These are phyloP conservation scores for Pediacus dermestoides DNA, from an alignment of 2,888 invertebrate genomes.

Conservation along the genomic window DNA sequence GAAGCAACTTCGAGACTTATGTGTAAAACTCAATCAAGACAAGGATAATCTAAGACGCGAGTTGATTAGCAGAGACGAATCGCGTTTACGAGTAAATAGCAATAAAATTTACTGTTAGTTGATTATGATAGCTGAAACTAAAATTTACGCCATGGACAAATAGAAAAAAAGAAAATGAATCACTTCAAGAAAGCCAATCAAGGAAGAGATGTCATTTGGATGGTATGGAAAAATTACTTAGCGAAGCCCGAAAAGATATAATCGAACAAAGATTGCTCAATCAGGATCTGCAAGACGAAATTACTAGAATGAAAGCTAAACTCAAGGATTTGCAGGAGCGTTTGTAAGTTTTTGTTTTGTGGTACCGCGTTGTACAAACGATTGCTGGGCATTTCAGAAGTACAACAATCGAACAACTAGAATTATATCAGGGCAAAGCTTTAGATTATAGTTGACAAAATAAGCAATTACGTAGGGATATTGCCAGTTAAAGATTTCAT, in stretches of 20 bases:
- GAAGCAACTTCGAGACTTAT: conserved; percentile 57
- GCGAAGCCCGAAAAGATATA: conserved; percentile 58
- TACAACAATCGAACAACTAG: conserved; percentile 46
- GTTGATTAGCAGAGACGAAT: conserved; percentile 50
- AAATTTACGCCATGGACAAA: no score
- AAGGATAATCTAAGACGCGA: conserved; percentile 61
- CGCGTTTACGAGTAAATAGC: conserved; percentile 48
- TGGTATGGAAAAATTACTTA: conserved; percentile 57
- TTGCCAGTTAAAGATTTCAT: conserved; percentile 54
- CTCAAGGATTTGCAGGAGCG: conserved; percentile 53
- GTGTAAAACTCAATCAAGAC: conserved; percentile 63
- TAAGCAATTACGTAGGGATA: conserved; percentile 52
- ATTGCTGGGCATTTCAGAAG: conserved; percentile 20
- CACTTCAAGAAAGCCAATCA: conserved; percentile 47
- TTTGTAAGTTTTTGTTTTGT: conserved; percentile 48
- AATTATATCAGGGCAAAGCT: conserved; percentile 54
- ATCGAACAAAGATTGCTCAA: conserved; percentile 60
- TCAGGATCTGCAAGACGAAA: conserved; percentile 64
- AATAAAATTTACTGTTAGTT: no score
- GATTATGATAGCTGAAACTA: no score
- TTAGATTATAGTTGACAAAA: conserved; percentile 55
- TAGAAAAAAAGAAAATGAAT: conserved; percentile 49
- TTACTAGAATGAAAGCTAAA: conserved; percentile 56
- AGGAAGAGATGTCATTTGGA: conserved; percentile 52
- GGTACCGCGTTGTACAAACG: conserved; percentile 10